Conservation (phyloP, 2,797 vertebrate species). For the Gorsachius magnificus region DNA sequence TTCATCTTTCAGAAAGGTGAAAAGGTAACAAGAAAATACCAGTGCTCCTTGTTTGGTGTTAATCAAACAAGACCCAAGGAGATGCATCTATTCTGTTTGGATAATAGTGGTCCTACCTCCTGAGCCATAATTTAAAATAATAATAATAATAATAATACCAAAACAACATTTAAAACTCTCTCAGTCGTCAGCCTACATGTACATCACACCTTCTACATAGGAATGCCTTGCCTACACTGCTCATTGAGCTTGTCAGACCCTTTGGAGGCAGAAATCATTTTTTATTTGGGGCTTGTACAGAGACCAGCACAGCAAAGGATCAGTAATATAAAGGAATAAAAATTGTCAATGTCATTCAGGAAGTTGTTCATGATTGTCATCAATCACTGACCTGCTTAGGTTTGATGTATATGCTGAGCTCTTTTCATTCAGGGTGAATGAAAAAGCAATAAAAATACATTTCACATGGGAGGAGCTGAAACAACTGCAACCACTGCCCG, state of each 20-base stretch:
- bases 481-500: not conserved
- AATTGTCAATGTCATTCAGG: not conserved
- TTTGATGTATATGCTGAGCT: not conserved
- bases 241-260: not conserved
- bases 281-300: not conserved
- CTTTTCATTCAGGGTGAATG: not conserved
- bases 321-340: not conserved
- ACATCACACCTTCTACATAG: not conserved
- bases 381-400: not conserved
- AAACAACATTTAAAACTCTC: not conserved
- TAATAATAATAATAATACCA: not conserved
- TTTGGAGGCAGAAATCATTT: not conserved
- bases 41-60: not conserved
- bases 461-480: not conserved
- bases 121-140: not conserved
- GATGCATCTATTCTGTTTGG: not conserved
- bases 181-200: not conserved
- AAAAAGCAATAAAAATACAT: not conserved
- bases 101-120: not conserved
- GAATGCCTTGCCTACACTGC: not conserved
- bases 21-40: not conserved
- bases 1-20: not conserved
- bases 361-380: not conserved
- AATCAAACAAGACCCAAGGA: not conserved
- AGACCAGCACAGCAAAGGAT: not conserved